Evolutionary conservation across 2,888 invertebrate genomes (phyloP).

Genomic region (Eristalinus aeneus): DNA sequence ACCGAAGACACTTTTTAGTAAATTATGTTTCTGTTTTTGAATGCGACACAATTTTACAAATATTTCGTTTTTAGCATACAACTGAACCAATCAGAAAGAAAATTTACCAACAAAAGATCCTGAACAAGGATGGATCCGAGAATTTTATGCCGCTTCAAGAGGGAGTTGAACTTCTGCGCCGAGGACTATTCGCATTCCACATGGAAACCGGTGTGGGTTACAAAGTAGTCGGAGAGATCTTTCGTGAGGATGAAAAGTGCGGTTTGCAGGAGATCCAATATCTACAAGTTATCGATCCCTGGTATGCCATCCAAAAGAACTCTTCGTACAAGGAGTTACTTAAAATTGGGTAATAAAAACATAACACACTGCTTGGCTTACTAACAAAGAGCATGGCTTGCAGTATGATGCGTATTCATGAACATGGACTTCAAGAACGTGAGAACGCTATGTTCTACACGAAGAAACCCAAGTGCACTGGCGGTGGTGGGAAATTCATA

Average conservation of each 20-base stretch:
- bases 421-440: slow-evolving; percentile 84
- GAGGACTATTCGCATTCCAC: slow-evolving; percentile 86
- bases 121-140: slow-evolving; percentile 83
- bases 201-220: slow-evolving; percentile 86
- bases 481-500: slow-evolving; percentile 81
- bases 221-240: slow-evolving; percentile 85
- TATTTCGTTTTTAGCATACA: slow-evolving; percentile 82
- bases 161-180: slow-evolving; percentile 83
- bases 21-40: background rate
- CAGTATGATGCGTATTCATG: slow-evolving; percentile 83
- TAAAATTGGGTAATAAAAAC: slow-evolving; percentile 83
- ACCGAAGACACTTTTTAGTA: too few relatives aligned
- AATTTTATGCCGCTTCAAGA: slow-evolving; percentile 84
- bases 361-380: background rate
- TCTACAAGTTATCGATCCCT: slow-evolving; percentile 85
- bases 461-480: slow-evolving; percentile 83
- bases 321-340: slow-evolving; percentile 84
- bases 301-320: slow-evolving; percentile 84
- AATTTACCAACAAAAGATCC: slow-evolving; percentile 85
- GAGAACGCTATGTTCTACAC: slow-evolving; percentile 83
- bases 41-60: background rate
- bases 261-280: slow-evolving; percentile 85
- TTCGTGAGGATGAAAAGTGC: slow-evolving; percentile 87
- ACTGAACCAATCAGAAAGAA: slow-evolving; percentile 84
- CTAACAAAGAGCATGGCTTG: background rate